These are phyloP conservation scores for Rhodophaea formosa DNA, from an alignment of 2,888 invertebrate genomes.

Conservation along the genomic window DNA sequence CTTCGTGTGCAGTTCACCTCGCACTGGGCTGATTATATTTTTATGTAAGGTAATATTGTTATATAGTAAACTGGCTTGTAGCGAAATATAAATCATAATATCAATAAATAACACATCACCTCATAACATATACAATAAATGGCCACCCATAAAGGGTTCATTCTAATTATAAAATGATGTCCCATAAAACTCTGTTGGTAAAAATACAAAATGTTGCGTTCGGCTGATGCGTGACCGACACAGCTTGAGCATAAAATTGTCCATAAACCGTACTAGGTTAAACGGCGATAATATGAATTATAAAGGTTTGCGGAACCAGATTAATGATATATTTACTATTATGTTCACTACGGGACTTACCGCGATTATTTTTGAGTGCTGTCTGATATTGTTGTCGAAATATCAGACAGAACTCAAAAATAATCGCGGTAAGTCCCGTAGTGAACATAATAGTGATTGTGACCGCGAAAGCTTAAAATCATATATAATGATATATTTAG, in stretches of 20 bases:
- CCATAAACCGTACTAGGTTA: not conserved
- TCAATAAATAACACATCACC: not conserved
- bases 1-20: too few relatives aligned
- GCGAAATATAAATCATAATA: not conserved
- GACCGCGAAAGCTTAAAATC: too few relatives aligned
- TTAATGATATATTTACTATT: too few relatives aligned
- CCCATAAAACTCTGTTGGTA: not conserved
- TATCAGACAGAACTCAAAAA: too few relatives aligned
- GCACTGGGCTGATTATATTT: too few relatives aligned
- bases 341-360: too few relatives aligned
- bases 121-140: slow-evolving; percentile 2
- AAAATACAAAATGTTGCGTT: not conserved
- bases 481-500: not conserved
- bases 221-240: not conserved
- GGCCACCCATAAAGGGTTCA: slow-evolving; percentile 4
- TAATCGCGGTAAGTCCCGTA: too few relatives aligned
- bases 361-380: too few relatives aligned
- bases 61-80: not conserved
- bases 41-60: too few relatives aligned
- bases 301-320: slow-evolving; percentile 3
- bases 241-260: not conserved
- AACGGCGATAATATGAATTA: not conserved
- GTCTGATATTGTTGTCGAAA: too few relatives aligned
- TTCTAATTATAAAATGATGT: slow-evolving; percentile 11
- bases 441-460: too few relatives aligned